Evolutionary conservation across 2,888 invertebrate species (phyloP).

Genomic region (Anoplius nigerrimus): DNA sequence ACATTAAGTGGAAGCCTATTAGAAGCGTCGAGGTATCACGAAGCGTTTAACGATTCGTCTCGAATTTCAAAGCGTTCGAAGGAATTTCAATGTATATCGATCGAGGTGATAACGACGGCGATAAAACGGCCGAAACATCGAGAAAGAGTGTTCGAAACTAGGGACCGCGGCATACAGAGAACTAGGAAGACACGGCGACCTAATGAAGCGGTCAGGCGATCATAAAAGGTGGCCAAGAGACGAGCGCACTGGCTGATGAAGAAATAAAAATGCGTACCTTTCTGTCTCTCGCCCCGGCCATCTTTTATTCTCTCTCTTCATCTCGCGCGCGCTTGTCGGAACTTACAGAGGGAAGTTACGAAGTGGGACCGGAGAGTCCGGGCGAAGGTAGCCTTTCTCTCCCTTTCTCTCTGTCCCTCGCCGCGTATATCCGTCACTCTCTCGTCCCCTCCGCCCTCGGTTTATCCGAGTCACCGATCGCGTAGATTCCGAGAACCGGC

Average conservation of each 20-base stretch:
- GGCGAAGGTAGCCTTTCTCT: slow-evolving; percentile 36
- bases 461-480: slow-evolving; percentile 70
- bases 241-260: slow-evolving; percentile 62
- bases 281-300: slow-evolving; percentile 8
- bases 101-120: no score
- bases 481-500: slow-evolving; percentile 73
- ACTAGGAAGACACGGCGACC: slow-evolving; percentile 51
- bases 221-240: slow-evolving; percentile 62
- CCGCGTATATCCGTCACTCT: neutral
- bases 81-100: no score
- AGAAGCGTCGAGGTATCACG: no score
- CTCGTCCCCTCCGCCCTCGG: slow-evolving; percentile 19
- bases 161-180: neutral
- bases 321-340: slow-evolving; percentile 29
- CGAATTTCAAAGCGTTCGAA: no score
- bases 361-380: neutral
- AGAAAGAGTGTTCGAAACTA: no score
- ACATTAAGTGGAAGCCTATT: no score
- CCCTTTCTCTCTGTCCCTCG: slow-evolving; percentile 22
- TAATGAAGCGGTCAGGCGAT: slow-evolving; percentile 68
- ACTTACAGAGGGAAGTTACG: no score
- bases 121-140: no score
- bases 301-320: slow-evolving; percentile 34
- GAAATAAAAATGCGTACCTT: slow-evolving; percentile 63
- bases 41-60: no score